A percentile compares a stretch with the other conserved stretches of the same genome.
Evolutionary conservation across 2,888 invertebrate genomes (phyloP).

Genomic region (Polia nebulosa): DNA sequence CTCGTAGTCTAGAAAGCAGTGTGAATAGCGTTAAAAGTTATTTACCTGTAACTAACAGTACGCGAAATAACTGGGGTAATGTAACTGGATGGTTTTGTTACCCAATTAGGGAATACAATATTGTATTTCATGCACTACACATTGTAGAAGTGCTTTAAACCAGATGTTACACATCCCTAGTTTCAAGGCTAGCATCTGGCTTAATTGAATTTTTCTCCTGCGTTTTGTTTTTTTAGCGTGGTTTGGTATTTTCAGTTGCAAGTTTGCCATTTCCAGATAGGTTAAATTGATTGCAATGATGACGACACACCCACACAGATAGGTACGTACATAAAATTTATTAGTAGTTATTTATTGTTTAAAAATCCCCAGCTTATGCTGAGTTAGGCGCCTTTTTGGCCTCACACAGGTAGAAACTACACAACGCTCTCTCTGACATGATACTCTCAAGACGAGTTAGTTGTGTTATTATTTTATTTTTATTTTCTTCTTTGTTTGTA

Average conservation of each 20-base stretch:
- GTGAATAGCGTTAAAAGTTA: slow-evolving; percentile 17
- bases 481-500: no score
- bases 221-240: not conserved
- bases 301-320: no score
- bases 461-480: no score
- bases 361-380: no score
- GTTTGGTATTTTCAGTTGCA: not conserved
- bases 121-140: not conserved
- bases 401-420: no score
- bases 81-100: slow-evolving; percentile 9
- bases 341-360: no score
- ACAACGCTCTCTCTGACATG: no score
- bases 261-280: not conserved
- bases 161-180: slow-evolving; percentile 11
- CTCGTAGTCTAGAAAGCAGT: slow-evolving; percentile 23
- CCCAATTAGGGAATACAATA: slow-evolving; percentile 16
- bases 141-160: not conserved
- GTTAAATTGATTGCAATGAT: not conserved
- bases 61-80: slow-evolving; percentile 17
- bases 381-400: no score
- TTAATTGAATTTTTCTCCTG: slow-evolving; percentile 3
- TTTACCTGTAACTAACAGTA: slow-evolving; percentile 34
- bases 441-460: no score
- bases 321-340: no score
- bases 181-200: slow-evolving; percentile 4